These are phyloP conservation scores for Leucoma salicis DNA, from an alignment of 2,888 invertebrate genomes.

Conservation along the genomic window DNA sequence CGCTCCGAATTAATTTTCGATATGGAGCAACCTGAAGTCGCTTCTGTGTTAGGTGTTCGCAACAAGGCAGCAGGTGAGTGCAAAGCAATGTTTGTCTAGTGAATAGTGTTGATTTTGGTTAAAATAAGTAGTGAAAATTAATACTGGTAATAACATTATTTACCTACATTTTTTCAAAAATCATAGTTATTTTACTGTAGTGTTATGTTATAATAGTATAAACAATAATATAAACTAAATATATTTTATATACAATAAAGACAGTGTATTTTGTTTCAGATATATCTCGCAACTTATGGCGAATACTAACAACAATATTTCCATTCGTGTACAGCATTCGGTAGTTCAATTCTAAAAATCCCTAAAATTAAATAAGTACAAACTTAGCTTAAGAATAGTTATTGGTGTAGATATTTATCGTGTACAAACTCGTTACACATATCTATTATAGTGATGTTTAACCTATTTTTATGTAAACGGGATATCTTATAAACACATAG, in stretches of 20 bases:
- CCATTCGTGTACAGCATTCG: constrained; percentile 61
- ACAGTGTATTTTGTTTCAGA: constrained; percentile 70
- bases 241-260: too few relatives aligned
- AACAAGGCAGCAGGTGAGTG: constrained; percentile 82
- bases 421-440: constrained; percentile 66
- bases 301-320: constrained; percentile 49
- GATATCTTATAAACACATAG: too few relatives aligned
- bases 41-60: constrained; percentile 87
- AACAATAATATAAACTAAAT: too few relatives aligned
- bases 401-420: constrained; percentile 36
- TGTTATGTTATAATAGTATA: too few relatives aligned
- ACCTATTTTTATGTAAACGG: too few relatives aligned
- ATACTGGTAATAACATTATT: too few relatives aligned
- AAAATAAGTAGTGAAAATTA: background rate
- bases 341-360: constrained; percentile 52
- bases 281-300: constrained; percentile 44
- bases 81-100: constrained; percentile 5
- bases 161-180: constrained; percentile 7
- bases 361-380: constrained; percentile 42
- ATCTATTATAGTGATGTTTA: constrained; percentile 43
- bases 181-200: too few relatives aligned
- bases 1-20: constrained; percentile 84
- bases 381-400: constrained; percentile 27
- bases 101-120: too few relatives aligned
- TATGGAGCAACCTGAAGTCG: constrained; percentile 88